phyloP scores from a whole-genome alignment of 2,113 vertebrate genomes.

The Bombycilla garrulus region DNA sequence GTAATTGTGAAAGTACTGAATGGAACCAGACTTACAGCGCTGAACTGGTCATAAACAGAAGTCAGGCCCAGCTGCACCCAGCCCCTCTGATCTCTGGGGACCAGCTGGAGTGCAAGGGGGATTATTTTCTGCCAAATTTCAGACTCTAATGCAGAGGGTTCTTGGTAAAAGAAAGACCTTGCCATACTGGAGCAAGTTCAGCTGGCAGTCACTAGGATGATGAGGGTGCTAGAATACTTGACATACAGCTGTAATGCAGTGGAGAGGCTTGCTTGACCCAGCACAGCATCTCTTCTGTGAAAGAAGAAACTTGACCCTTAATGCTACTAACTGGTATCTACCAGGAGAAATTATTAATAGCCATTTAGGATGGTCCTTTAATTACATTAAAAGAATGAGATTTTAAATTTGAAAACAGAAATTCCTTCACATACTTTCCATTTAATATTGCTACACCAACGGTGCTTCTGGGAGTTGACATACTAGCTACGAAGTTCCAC shows the following conservation, averaged over 20 bases:
- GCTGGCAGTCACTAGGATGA: neutral
- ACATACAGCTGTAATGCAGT: neutral
- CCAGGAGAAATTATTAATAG: neutral
- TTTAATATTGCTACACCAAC: conserved; percentile 94
- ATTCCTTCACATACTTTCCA: conserved; percentile 86
- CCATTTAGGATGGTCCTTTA: neutral
- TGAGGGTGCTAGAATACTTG: neutral
- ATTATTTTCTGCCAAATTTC: neutral
- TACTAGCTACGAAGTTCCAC: conserved; percentile 97
- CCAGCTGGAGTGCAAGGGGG: neutral
- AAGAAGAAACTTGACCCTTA: neutral
- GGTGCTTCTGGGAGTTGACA: conserved; percentile 96
- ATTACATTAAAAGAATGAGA: neutral
- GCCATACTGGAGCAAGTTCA: neutral
- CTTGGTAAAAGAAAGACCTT: neutral
- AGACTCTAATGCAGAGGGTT: neutral
- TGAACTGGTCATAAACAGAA: neutral
- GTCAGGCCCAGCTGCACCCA: neutral
- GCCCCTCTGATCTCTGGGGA: neutral
- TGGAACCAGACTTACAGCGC: neutral
- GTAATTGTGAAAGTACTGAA: neutral
- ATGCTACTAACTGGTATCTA: neutral
- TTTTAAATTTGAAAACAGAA: neutral
- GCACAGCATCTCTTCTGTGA: neutral
- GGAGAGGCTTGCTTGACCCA: neutral